Percentiles rank a stretch among this genome's conserved stretches.
These are phyloP conservation scores for Gallinago stenura DNA, from an alignment of 2,797 vertebrate species.

Conservation along the genomic window DNA sequence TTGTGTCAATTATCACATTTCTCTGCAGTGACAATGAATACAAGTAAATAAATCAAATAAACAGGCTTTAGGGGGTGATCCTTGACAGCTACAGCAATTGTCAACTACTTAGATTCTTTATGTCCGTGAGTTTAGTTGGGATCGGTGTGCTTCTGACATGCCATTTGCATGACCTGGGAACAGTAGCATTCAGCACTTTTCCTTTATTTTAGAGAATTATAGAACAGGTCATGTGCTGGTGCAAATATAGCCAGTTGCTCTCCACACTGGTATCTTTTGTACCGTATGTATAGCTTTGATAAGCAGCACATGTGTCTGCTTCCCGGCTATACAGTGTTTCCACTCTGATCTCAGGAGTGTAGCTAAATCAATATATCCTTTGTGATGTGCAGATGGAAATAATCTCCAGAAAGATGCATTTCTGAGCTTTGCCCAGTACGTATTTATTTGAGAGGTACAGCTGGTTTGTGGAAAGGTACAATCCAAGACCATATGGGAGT, in stretches of 20 bases:
- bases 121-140: background rate
- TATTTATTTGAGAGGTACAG: constrained; percentile 65
- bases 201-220: constrained; percentile 57
- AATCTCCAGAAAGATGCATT: constrained; percentile 69
- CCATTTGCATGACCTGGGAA: background rate
- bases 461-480: constrained; percentile 59
- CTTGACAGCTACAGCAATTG: background rate
- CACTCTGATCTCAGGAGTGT: constrained; percentile 69
- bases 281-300: constrained; percentile 51
- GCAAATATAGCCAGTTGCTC: constrained; percentile 26
- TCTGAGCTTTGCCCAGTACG: constrained; percentile 45
- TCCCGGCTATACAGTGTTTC: constrained; percentile 39
- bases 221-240: constrained; percentile 9
- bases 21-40: background rate
- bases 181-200: constrained; percentile 27
- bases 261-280: constrained; percentile 17
- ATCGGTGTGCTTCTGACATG: background rate
- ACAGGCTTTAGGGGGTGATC: background rate
- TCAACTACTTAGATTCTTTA: background rate
- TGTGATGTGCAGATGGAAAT: constrained; percentile 72
- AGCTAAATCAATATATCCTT: constrained; percentile 69
- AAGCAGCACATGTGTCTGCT: constrained; percentile 63
- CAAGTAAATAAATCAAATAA: background rate
- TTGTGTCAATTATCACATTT: background rate
- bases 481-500: constrained; percentile 33